phyloP scores from a whole-genome alignment of 2,888 invertebrate species.

The Octodonta nipae region DNA sequence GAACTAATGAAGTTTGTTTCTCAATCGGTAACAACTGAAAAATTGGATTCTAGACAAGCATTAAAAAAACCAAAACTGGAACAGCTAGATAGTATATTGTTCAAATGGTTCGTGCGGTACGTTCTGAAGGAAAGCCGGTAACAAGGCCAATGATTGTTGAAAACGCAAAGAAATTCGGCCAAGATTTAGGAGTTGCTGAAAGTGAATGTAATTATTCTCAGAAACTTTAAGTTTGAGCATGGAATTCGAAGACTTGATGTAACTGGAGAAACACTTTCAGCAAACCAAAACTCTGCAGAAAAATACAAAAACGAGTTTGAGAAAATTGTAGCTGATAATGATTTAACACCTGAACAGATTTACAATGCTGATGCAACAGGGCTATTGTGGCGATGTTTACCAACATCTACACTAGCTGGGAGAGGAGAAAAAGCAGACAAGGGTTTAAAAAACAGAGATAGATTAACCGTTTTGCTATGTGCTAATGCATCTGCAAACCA shows the following conservation, averaged over 20 bases:
- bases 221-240: not conserved
- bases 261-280: slow-evolving; percentile 1
- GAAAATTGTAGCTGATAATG: slow-evolving; percentile 1
- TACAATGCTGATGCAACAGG: slow-evolving; percentile 3
- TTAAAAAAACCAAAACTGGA: not conserved
- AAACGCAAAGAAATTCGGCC: too few relatives aligned
- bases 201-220: not conserved
- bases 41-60: not conserved
- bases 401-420: not conserved
- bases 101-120: not conserved
- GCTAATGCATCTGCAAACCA: slow-evolving; percentile 3
- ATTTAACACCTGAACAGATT: too few relatives aligned
- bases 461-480: too few relatives aligned
- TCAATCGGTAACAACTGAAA: slow-evolving; percentile 1
- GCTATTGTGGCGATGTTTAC: slow-evolving; percentile 3
- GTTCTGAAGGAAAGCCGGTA: too few relatives aligned
- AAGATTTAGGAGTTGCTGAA: too few relatives aligned
- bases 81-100: too few relatives aligned
- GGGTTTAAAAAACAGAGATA: too few relatives aligned
- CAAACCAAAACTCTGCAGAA: not conserved
- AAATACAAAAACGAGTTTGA: not conserved
- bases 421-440: not conserved
- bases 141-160: too few relatives aligned
- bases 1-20: not conserved
- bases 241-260: not conserved